Percentiles rank a stretch among this genome's conserved stretches.
Conservation (phyloP, 1,140 invertebrate genomes). For the Phortica variegata region DNA sequence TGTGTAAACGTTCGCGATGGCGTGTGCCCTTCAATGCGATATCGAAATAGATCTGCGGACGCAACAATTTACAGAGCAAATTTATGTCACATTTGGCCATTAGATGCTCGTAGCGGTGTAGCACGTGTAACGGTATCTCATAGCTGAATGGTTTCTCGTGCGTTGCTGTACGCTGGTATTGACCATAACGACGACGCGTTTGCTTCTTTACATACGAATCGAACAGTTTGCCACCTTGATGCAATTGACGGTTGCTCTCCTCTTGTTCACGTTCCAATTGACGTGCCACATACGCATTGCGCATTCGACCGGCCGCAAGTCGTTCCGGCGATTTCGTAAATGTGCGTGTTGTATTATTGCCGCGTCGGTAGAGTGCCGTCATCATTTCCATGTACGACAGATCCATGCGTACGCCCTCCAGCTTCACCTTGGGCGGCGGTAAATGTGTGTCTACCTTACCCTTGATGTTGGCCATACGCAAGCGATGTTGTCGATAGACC, state of each 20-base stretch:
- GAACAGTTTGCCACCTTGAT: constrained; percentile 31
- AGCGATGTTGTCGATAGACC: constrained; percentile 35
- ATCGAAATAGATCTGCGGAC: constrained; percentile 40
- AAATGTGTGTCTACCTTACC: constrained; percentile 36
- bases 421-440: constrained; percentile 32
- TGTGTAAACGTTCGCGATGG: constrained; percentile 27
- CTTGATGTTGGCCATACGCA: constrained; percentile 36
- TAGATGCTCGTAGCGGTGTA: constrained; percentile 37
- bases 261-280: constrained; percentile 29
- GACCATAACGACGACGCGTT: constrained; percentile 10
- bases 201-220: constrained; percentile 23
- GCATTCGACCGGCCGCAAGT: constrained; percentile 30
- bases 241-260: constrained; percentile 28
- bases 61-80: constrained; percentile 35
- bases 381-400: constrained; percentile 45
- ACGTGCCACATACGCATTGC: constrained; percentile 26
- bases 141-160: constrained; percentile 23
- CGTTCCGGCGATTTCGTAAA: constrained; percentile 39
- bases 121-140: constrained; percentile 36
- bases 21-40: constrained; percentile 21
- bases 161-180: not conserved
- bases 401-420: constrained; percentile 38
- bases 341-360: constrained; percentile 38
- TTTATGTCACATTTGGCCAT: constrained; percentile 33
- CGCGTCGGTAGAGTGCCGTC: constrained; percentile 36